phyloP scores from a whole-genome alignment of 1,140 invertebrate genomes.

The Chironomus tepperi region DNA sequence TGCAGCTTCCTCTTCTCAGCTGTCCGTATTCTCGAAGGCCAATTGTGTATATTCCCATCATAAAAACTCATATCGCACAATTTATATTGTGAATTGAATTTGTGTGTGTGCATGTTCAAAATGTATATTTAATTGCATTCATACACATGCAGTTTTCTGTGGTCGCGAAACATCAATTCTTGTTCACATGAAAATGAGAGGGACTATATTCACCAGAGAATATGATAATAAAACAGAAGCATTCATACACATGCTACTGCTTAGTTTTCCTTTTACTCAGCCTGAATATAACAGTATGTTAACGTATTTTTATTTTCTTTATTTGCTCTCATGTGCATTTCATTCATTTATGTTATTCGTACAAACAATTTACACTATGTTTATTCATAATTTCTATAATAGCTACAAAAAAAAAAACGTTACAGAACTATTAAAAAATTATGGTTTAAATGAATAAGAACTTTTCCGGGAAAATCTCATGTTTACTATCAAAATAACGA shows the following conservation, averaged over 20 bases:
- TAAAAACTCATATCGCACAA: neutral
- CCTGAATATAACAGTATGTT: neutral
- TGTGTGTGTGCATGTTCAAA: neutral
- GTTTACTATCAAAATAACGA: no score
- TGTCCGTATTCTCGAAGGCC: neutral
- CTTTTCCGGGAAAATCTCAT: no score
- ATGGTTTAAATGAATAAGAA: no score
- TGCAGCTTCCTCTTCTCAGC: slow-evolving; percentile 11
- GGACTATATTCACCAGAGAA: neutral
- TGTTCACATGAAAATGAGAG: neutral
- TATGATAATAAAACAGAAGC: neutral
- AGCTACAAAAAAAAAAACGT: no score
- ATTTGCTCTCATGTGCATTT: no score
- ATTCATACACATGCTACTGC: neutral
- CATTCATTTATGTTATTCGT: no score
- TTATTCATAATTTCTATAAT: no score
- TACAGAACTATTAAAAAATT: no score
- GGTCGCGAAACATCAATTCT: slow-evolving; percentile 1
- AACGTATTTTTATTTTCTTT: no score
- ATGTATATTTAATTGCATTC: slow-evolving; percentile 21
- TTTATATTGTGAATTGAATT: no score
- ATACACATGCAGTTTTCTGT: neutral
- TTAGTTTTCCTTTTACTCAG: neutral
- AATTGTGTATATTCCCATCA: slow-evolving; percentile 8
- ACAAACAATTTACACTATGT: no score